These are phyloP conservation scores for Lepidostoma basale DNA, from an alignment of 1,140 invertebrate genomes.

Conservation along the genomic window DNA sequence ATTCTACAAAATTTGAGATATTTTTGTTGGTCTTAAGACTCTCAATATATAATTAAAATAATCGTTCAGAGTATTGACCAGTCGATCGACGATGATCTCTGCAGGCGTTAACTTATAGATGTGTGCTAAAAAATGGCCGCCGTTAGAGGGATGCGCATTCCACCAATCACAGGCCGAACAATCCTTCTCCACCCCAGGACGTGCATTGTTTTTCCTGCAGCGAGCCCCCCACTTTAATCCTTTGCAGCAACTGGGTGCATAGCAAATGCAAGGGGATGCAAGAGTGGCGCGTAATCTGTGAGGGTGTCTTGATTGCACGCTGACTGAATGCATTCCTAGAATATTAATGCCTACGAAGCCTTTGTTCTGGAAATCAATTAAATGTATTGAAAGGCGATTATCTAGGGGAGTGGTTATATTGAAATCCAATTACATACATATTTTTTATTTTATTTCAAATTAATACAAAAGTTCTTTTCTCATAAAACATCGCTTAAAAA, in stretches of 20 bases:
- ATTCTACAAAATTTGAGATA: too few relatives aligned
- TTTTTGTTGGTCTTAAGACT: too few relatives aligned
- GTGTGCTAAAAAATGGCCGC: slow-evolving; percentile 13
- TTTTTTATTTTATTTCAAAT: too few relatives aligned
- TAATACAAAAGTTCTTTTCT: too few relatives aligned
- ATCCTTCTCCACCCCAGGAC: neutral
- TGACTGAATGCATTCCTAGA: slow-evolving; percentile 15
- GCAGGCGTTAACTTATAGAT: neutral
- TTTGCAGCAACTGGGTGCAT: slow-evolving; percentile 1
- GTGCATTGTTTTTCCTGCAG: slow-evolving; percentile 21
- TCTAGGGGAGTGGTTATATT: too few relatives aligned
- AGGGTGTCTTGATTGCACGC: slow-evolving; percentile 20
- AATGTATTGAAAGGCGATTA: too few relatives aligned
- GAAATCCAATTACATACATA: too few relatives aligned
- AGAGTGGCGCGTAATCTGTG: slow-evolving; percentile 4
- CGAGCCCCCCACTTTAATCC: slow-evolving; percentile 17
- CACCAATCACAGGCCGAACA: slow-evolving; percentile 8
- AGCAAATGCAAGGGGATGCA: neutral
- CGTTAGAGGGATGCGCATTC: neutral
- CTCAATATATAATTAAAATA: too few relatives aligned
- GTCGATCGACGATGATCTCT: too few relatives aligned
- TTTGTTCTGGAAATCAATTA: too few relatives aligned
- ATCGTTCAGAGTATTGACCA: too few relatives aligned
- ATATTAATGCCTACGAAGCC: neutral
- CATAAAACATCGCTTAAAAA: too few relatives aligned